A percentile compares a stretch with the other conserved stretches of the same genome.
These are phyloP conservation scores for Beaufortia kweichowensis DNA, from an alignment of 2,113 vertebrate species.

Conservation along the genomic window DNA sequence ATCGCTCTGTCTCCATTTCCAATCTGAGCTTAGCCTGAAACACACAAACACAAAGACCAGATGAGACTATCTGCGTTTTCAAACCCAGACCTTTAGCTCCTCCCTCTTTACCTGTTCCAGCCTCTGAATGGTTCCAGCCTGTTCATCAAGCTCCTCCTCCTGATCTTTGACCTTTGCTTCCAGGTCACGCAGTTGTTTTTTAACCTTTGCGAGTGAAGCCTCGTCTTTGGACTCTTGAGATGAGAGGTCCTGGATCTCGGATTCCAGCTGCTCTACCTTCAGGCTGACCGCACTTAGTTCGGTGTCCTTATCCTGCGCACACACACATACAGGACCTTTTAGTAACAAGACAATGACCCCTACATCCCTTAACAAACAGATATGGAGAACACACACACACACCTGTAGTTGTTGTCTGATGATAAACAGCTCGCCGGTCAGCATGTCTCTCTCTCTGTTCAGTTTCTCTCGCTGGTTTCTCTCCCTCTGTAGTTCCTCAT, in stretches of 20 bases:
- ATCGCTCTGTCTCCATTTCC: constrained; percentile 97
- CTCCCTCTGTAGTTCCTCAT: constrained; percentile 88
- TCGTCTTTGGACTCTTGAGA: constrained; percentile 97
- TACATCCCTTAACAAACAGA: too few relatives aligned
- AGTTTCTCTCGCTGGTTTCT: constrained; percentile 86
- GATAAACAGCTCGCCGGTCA: constrained; percentile 88
- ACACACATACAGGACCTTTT: not conserved
- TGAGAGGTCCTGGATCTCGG: constrained; percentile 91
- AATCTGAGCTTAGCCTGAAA: constrained; percentile 91
- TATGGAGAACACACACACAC: not conserved
- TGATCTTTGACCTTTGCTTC: constrained; percentile 97
- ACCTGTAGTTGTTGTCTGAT: constrained; percentile 93
- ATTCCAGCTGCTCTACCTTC: constrained; percentile 88
- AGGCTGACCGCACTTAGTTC: constrained; percentile 79
- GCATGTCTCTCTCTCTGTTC: constrained; percentile 85
- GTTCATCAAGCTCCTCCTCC: constrained; percentile 97
- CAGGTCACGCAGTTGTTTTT: constrained; percentile 92
- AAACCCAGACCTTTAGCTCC: not conserved
- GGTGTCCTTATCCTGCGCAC: constrained; percentile 84
- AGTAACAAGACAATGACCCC: too few relatives aligned
- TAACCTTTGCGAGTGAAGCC: constrained; percentile 88
- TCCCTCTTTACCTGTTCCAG: constrained; percentile 86
- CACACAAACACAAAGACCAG: not conserved
- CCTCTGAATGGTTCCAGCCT: constrained; percentile 96
- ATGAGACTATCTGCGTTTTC: not conserved